Evolutionary conservation across 2,888 invertebrate genomes (phyloP), one percentile per base, ranked within the genome.

Genomic region (Barypeithes pellucidus): DNA sequence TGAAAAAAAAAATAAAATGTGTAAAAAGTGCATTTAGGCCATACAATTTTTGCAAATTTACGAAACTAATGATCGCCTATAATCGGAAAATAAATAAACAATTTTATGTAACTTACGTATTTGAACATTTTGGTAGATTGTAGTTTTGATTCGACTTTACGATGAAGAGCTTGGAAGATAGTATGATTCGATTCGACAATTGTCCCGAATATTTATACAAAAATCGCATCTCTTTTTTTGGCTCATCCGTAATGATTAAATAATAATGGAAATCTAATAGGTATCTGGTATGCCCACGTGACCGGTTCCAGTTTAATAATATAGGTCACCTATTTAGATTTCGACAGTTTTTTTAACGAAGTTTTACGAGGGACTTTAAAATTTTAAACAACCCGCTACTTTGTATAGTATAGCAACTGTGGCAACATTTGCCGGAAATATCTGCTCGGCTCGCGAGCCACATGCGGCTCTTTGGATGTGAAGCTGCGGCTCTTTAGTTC

Each of bases 111-210:
- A 72, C 72, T 72, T 67, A 72, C 72, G 24, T 52, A 54, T 72
- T 72, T 72, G 67, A 72, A 72, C 72, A 72, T 72, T 60, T 72
- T 72, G 61, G n/a, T 62, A 18, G 24, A 3, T 59, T n/a, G 8
- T 14, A 29, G 7, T 14, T 45, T 18, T 41, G n/a, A 16, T 16
- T 41, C 22, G 12, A 11, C 11, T 43, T 24, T 43, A 14, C 18
- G 24, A 3, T 41, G 2, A 43, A 43, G 16, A 61, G 24, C 20
- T 43, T 11, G 14, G 61, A 61, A 43, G 39, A 24, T 24, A 61
- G 39, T 61, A 43, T 61, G 43, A 24, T 43, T 43, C 9, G 14
- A 8, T 14, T 14, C 12, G 11, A 43, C 61, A 24, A 20, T 24
- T 12, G 18, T 0, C 14, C 14, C 16, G 9, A 43, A 1, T 61